A percentile compares a stretch with the other conserved stretches of the same genome.
Conservation (phyloP, 2,888 invertebrate genomes). For the Mesorhabditis spiculigera region DNA sequence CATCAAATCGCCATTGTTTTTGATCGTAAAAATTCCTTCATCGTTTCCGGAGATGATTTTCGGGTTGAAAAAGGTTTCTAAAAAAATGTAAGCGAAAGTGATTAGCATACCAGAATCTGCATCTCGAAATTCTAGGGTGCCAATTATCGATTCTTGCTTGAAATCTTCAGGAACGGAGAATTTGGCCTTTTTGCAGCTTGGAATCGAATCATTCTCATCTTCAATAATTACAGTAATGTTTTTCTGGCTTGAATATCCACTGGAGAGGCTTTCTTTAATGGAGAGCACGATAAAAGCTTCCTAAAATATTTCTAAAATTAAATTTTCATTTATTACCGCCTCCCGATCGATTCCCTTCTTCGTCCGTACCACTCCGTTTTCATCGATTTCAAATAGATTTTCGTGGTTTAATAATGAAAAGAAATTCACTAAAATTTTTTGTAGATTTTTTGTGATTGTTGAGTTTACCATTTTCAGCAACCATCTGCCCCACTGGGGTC, state of each 20-base stretch:
- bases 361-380: neutral
- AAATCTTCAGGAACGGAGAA: neutral
- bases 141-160: neutral
- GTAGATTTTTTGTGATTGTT: neutral
- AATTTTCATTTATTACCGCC: neutral
- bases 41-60: neutral
- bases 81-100: neutral
- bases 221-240: conserved; percentile 1
- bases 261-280: neutral
- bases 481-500: neutral
- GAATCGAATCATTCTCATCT: conserved; percentile 3
- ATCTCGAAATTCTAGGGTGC: neutral
- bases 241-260: neutral
- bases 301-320: neutral
- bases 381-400: too few relatives aligned
- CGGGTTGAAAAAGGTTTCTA: neutral
- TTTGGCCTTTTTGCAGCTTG: neutral
- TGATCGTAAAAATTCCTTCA: neutral
- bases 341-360: neutral
- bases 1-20: neutral
- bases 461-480: neutral
- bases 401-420: too few relatives aligned
- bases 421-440: neutral
- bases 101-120: neutral
- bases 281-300: neutral